These are phyloP conservation scores for Lithophane ornitopus DNA, from an alignment of 2,888 invertebrate genomes.

Conservation along the genomic window DNA sequence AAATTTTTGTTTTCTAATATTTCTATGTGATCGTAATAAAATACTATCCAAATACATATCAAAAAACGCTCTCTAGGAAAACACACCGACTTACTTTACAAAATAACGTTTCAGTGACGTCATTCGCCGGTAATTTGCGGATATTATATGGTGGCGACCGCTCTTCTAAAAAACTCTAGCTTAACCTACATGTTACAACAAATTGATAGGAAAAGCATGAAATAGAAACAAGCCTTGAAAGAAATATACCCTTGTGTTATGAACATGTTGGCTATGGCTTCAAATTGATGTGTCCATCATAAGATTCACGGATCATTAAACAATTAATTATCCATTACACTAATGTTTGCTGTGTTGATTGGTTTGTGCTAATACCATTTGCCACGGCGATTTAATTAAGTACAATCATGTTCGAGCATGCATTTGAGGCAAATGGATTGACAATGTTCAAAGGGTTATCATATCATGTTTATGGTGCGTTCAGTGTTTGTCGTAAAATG, in stretches of 20 bases:
- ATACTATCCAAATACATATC: too few relatives aligned
- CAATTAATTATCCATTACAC: slow-evolving; percentile 43
- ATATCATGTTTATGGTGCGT: neutral
- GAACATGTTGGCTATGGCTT: neutral
- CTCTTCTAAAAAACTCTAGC: neutral
- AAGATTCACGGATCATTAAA: slow-evolving; percentile 38
- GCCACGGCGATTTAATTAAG: slow-evolving; percentile 37
- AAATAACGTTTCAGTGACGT: neutral
- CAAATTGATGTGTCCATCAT: slow-evolving; percentile 8
- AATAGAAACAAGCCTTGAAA: neutral
- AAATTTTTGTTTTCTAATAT: too few relatives aligned
- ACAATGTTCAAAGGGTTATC: slow-evolving; percentile 8
- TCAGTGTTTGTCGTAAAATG: neutral
- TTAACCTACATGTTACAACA: neutral
- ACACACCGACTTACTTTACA: too few relatives aligned
- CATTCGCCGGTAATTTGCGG: neutral
- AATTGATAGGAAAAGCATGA: neutral
- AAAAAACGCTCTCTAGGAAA: too few relatives aligned
- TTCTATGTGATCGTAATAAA: too few relatives aligned
- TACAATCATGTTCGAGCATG: slow-evolving; percentile 23
- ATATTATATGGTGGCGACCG: too few relatives aligned
- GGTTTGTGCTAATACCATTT: slow-evolving; percentile 43
- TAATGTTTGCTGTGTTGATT: slow-evolving; percentile 53
- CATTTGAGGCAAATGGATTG: slow-evolving; percentile 15
- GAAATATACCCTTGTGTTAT: neutral